Evolutionary conservation across 2,888 invertebrate genomes (phyloP).

Genomic region (Osmoderma eremita): DNA sequence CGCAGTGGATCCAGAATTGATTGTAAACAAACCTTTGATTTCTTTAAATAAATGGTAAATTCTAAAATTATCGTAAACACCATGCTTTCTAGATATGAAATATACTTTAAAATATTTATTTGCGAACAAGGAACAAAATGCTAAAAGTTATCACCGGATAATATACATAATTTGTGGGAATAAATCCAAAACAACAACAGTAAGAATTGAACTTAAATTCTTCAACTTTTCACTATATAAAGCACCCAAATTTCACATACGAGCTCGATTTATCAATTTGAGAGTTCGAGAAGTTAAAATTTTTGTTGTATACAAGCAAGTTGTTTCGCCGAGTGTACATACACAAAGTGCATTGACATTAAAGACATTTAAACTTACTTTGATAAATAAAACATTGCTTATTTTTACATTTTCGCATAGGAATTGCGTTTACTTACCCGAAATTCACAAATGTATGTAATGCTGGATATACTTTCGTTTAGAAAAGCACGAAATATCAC

Average conservation of each 20-base stretch:
- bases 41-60: no score
- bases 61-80: no score
- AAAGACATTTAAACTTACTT: constrained; percentile 39
- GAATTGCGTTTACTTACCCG: constrained; percentile 34
- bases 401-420: not conserved
- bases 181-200: no score
- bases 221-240: not conserved
- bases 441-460: constrained; percentile 28
- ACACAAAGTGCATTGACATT: constrained; percentile 41
- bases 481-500: constrained; percentile 37
- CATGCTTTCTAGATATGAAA: no score
- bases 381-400: constrained; percentile 37
- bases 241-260: not conserved
- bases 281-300: constrained; percentile 25
- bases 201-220: no score
- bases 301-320: constrained; percentile 30
- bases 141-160: no score
- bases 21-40: no score
- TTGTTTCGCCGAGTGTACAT: constrained; percentile 33
- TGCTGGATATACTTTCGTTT: constrained; percentile 27
- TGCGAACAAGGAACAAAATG: no score
- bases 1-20: no score
- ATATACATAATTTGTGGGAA: no score
- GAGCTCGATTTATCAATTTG: not conserved
- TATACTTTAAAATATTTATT: no score